Base-by-base conservation (phyloP, 2,888 invertebrate species). In the Lycia hirtaria region DNA sequence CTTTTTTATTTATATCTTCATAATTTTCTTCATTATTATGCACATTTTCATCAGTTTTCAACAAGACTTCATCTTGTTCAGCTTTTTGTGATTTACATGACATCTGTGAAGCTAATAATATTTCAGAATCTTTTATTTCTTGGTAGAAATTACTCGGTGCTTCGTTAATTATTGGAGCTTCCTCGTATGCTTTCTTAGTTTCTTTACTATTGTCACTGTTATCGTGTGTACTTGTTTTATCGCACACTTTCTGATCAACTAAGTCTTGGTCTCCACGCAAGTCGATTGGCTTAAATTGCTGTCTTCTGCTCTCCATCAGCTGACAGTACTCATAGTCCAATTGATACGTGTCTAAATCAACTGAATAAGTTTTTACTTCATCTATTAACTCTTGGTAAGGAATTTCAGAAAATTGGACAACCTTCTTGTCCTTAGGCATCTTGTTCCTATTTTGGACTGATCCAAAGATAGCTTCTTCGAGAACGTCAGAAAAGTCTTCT, bases 391-490 rank as follows among this genome's bases (percentile, higher is more conserved):
- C 81, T 63, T 78, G 68, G 54, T 88, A 90, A 3, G 88, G 85
- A 62, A 87, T 78, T 53, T 67, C 66, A 0, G 61, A 44, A 51
- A 41, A 32, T 57, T 66, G 72, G 15, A 71, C 62, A 9, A 58
- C 41, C 62, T 61, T 76, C 26, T 69, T 74, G 12, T 69, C 65
- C 30, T 50, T 38, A 26, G 53, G 15, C 37, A 55, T 52, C 69
- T 71, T 81, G 56, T 81, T 92, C 37, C 94, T 84, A 68, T 93
- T 87, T 85, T 94, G 93, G 9, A 94, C 93, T 7, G 94, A 94
- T 37, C 94, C 94, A 74, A 94, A 94, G 64, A 94, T 93, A 2
- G 89, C 93, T 81, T 93, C 91, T 79, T 94, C 94, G 10, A 89
- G 55, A 44, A 81, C 65, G 19, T 78, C 73, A 9, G 77, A 72